Conservation (phyloP, 2,113 vertebrate species). For the Oceanodroma tethys region DNA sequence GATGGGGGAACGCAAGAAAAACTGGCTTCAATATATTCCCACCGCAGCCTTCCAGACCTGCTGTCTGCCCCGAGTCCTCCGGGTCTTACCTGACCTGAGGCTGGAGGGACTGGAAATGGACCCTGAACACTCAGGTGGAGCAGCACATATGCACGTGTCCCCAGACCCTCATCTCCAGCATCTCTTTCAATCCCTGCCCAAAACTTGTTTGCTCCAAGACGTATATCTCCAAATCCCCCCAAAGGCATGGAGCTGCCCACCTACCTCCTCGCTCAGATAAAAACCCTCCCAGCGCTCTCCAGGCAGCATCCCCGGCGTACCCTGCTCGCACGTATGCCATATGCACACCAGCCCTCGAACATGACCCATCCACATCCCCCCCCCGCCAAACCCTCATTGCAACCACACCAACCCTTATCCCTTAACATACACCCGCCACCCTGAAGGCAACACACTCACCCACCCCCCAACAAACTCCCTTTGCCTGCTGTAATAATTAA, state of each 20-base stretch:
- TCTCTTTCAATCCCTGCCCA: not conserved
- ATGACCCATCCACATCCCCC: not conserved
- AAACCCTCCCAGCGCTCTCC: not conserved
- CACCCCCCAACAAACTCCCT: not conserved
- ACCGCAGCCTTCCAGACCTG: fast-evolving
- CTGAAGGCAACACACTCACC: not conserved
- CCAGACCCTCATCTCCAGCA: not conserved
- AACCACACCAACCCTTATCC: not conserved
- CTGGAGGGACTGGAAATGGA: not conserved
- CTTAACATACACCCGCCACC: not conserved
- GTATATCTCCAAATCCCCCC: not conserved
- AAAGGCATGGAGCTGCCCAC: not conserved
- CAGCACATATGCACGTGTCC: fast-evolving
- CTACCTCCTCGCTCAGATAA: not conserved
- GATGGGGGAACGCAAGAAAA: not conserved
- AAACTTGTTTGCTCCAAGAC: not conserved
- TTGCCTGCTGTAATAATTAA: slow-evolving; percentile 69
- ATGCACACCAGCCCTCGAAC: not conserved
- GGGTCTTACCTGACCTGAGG: not conserved
- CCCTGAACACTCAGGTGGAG: not conserved
- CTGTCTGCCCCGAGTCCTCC: not conserved
- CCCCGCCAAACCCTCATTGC: not conserved
- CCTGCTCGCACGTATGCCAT: not conserved
- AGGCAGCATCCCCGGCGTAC: not conserved
- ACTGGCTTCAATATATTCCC: not conserved